Conservation (phyloP, 1,140 invertebrate species). For the Tenebrio molitor region DNA sequence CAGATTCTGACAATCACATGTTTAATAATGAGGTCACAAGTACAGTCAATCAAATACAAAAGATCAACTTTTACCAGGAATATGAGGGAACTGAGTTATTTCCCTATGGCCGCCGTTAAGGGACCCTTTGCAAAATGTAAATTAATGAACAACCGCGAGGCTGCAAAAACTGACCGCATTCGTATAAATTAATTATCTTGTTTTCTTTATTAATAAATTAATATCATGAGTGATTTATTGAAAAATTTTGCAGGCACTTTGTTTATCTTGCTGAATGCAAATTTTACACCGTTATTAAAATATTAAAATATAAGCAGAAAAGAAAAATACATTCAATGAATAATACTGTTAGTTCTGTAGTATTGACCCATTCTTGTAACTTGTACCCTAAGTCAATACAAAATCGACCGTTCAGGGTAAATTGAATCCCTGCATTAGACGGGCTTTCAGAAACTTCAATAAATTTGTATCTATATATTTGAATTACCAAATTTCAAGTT, state of each 20-base stretch:
- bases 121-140: slow-evolving; percentile 42
- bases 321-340: no score
- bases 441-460: no score
- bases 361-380: no score
- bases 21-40: slow-evolving; percentile 3
- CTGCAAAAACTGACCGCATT: slow-evolving; percentile 43
- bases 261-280: background rate
- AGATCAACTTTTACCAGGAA: background rate
- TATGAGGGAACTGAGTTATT: slow-evolving; percentile 32
- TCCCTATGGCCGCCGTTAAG: slow-evolving; percentile 34
- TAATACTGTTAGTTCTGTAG: no score
- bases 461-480: no score
- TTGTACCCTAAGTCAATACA: no score
- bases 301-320: no score
- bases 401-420: no score
- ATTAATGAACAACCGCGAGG: slow-evolving; percentile 40
- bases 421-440: no score
- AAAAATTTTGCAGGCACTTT: background rate
- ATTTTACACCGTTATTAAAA: no score
- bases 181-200: slow-evolving; percentile 48
- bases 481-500: no score
- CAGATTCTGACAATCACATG: no score
- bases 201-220: slow-evolving; percentile 20
- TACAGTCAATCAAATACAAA: slow-evolving; percentile 5
- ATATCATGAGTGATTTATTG: slow-evolving; percentile 2